A percentile compares a stretch with the other conserved stretches of the same genome.
Conservation (phyloP, 2,113 vertebrate genomes). For the Platysteira castanea region DNA sequence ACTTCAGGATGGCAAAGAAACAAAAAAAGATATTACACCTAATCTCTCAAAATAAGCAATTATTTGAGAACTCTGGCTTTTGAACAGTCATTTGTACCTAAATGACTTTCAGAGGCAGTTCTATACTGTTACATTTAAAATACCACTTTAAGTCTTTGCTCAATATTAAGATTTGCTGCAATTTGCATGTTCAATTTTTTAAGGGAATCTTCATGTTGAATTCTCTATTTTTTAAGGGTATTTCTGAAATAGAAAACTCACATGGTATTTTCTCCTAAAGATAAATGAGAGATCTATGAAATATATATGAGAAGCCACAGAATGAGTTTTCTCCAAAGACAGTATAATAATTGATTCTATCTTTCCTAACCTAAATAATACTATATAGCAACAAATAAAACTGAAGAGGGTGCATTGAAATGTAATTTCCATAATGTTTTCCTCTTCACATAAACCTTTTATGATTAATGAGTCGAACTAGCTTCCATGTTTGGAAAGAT, state of each 20-base stretch:
- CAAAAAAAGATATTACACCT: background rate
- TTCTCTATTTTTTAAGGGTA: background rate
- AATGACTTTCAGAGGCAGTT: background rate
- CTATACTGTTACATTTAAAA: background rate
- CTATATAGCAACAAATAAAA: background rate
- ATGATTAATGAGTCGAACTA: constrained; percentile 22
- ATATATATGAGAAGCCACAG: background rate
- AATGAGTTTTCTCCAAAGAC: constrained; percentile 31
- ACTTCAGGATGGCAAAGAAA: background rate
- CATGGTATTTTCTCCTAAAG: background rate
- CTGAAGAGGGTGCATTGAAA: background rate
- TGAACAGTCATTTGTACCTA: background rate
- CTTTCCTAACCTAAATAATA: background rate
- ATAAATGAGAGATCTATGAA: background rate
- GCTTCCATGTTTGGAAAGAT: background rate
- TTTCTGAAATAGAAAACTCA: background rate
- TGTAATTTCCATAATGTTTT: constrained; percentile 41
- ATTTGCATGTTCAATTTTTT: background rate
- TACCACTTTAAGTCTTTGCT: background rate
- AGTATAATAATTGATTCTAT: background rate
- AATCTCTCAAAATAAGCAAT: background rate
- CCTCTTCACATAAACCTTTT: constrained; percentile 9
- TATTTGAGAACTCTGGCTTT: background rate
- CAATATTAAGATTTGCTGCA: background rate
- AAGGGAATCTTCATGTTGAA: background rate